phyloP scores from a whole-genome alignment of 2,888 invertebrate genomes.

The Pecten maximus region DNA sequence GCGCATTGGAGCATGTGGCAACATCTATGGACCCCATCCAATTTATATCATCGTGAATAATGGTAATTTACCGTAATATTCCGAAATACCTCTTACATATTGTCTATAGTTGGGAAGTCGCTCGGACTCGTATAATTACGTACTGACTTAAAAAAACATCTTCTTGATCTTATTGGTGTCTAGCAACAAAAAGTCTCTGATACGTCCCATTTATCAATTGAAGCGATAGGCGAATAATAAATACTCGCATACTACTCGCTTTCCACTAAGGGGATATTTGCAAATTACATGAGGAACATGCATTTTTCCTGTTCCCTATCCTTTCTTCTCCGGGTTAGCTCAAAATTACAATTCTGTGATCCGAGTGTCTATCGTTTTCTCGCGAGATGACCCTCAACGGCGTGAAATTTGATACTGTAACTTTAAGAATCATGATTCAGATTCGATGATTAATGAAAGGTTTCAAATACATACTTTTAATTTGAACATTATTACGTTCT shows the following conservation, averaged over 20 bases:
- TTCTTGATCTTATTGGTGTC: neutral
- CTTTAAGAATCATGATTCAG: too few relatives aligned
- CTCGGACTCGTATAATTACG: neutral
- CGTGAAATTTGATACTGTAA: too few relatives aligned
- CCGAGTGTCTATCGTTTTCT: too few relatives aligned
- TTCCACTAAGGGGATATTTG: neutral
- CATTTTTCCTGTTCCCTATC: too few relatives aligned
- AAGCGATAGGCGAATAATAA: neutral
- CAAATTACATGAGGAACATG: too few relatives aligned
- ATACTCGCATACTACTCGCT: neutral
- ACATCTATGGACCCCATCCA: neutral
- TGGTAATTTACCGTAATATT: neutral
- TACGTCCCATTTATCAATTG: neutral
- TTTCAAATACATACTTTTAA: too few relatives aligned
- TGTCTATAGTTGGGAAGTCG: neutral
- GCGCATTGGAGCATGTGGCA: neutral
- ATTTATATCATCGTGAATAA: neutral
- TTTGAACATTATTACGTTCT: too few relatives aligned
- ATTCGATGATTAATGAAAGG: too few relatives aligned
- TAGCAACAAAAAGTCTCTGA: neutral
- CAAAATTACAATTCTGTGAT: too few relatives aligned
- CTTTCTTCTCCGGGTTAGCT: too few relatives aligned
- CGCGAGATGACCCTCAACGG: too few relatives aligned
- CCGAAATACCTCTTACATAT: neutral
- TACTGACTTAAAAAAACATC: neutral